Conservation (phyloP, 2,888 invertebrate species). For the Clistopyga incitator region DNA sequence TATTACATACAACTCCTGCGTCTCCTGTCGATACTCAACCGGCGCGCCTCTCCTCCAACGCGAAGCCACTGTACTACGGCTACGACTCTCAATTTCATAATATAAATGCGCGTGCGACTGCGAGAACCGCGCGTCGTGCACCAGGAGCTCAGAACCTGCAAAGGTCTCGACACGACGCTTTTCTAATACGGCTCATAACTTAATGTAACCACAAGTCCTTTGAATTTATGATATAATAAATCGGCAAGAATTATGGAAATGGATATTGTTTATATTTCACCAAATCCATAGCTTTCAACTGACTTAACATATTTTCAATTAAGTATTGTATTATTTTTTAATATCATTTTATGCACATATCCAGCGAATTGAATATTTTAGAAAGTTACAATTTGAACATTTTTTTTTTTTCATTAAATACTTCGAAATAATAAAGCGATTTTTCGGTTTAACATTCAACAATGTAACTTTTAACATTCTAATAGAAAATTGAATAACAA, state of each 20-base stretch:
- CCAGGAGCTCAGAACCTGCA: conserved; percentile 22
- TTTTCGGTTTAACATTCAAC: too few species aligned
- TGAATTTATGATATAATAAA: background rate
- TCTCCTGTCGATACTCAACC: conserved; percentile 26
- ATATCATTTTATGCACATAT: background rate
- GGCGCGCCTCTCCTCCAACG: conserved; percentile 68
- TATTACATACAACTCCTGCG: conserved; percentile 22
- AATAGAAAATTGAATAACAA: too few species aligned
- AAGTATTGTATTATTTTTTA: background rate
- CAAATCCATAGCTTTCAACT: background rate
- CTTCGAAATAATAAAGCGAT: too few species aligned
- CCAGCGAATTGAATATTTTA: background rate
- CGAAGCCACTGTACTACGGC: conserved; percentile 41
- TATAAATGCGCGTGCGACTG: conserved; percentile 8
- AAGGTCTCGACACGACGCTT: conserved; percentile 38
- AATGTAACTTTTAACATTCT: too few species aligned
- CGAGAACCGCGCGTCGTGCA: conserved; percentile 5
- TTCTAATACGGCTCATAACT: conserved; percentile 8
- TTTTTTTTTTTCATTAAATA: too few species aligned
- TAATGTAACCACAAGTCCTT: background rate
- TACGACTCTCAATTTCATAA: conserved; percentile 58
- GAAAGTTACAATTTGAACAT: background rate
- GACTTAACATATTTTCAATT: background rate
- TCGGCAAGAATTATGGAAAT: background rate
- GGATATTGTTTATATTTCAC: background rate